These are phyloP conservation scores for Aeoliscus strigatus DNA, from an alignment of 2,797 vertebrate genomes.

Conservation along the genomic window DNA sequence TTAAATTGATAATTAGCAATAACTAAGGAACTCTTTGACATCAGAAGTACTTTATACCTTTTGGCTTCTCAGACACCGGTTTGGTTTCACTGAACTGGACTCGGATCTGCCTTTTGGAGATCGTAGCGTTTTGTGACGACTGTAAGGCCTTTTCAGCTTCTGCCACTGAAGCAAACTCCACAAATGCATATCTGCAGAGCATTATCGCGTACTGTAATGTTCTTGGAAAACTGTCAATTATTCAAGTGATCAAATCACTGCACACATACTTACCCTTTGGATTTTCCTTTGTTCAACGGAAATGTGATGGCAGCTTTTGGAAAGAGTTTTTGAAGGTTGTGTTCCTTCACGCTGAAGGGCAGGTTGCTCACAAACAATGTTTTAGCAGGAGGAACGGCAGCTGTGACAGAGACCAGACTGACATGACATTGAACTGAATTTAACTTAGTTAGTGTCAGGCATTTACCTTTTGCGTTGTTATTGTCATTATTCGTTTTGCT, in stretches of 20 bases:
- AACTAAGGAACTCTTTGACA: too few species aligned
- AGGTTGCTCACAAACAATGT: conserved; percentile 85
- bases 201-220: not conserved
- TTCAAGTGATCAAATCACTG: not conserved
- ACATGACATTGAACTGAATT: too few species aligned
- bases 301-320: conserved; percentile 82
- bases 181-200: conserved; percentile 77
- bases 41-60: conserved; percentile 65
- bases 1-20: too few species aligned
- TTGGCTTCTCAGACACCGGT: conserved; percentile 9
- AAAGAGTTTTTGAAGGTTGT: conserved; percentile 79
- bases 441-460: too few species aligned
- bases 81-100: conserved; percentile 67
- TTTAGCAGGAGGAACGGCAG: conserved; percentile 59
- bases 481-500: conserved; percentile 7
- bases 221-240: not conserved
- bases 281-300: conserved; percentile 75
- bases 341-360: conserved; percentile 72
- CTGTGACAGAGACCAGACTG: too few species aligned
- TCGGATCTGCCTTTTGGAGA: conserved; percentile 74
- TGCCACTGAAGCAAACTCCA: conserved; percentile 78
- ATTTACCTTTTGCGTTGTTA: conserved; percentile 38
- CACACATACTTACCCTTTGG: conserved; percentile 71
- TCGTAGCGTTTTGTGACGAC: conserved; percentile 73
- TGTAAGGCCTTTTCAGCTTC: conserved; percentile 84